A percentile compares a stretch with the other conserved stretches of the same genome.
Evolutionary conservation across 2,888 invertebrate species (phyloP).

Genomic region (Eumacrocentrus americanus): DNA sequence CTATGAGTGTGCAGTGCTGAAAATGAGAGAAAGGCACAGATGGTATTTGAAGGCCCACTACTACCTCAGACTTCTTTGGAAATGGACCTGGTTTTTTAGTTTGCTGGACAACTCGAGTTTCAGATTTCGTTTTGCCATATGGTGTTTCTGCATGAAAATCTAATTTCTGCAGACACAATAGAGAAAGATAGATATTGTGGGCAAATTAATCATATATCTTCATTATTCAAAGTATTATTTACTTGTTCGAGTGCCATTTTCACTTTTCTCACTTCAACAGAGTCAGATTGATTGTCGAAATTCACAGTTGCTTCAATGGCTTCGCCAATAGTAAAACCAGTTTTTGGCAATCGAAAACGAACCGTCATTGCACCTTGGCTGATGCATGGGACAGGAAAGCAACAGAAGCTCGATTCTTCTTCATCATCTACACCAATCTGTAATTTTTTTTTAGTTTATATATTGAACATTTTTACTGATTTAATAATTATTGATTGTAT

Average conservation of each 20-base stretch:
- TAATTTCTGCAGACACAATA: constrained; percentile 20
- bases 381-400: constrained; percentile 35
- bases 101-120: neutral
- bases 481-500: constrained; percentile 12
- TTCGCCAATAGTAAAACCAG: constrained; percentile 46
- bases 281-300: constrained; percentile 40
- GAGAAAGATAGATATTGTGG: too few relatives aligned
- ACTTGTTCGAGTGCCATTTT: constrained; percentile 34
- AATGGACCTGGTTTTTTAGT: constrained; percentile 26
- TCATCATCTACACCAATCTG: constrained; percentile 32
- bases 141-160: constrained; percentile 25
- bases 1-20: constrained; percentile 45
- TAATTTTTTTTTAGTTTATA: too few relatives aligned
- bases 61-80: constrained; percentile 14
- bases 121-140: constrained; percentile 19
- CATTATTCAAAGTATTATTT: neutral
- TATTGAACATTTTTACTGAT: too few relatives aligned
- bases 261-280: constrained; percentile 32
- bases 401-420: constrained; percentile 39
- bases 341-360: constrained; percentile 37
- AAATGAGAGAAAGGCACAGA: constrained; percentile 45
- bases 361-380: constrained; percentile 42
- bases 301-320: constrained; percentile 41
- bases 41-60: constrained; percentile 40
- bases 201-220: neutral